phyloP scores from a whole-genome alignment of 2,797 vertebrate genomes.

The Amblyraja radiata region DNA sequence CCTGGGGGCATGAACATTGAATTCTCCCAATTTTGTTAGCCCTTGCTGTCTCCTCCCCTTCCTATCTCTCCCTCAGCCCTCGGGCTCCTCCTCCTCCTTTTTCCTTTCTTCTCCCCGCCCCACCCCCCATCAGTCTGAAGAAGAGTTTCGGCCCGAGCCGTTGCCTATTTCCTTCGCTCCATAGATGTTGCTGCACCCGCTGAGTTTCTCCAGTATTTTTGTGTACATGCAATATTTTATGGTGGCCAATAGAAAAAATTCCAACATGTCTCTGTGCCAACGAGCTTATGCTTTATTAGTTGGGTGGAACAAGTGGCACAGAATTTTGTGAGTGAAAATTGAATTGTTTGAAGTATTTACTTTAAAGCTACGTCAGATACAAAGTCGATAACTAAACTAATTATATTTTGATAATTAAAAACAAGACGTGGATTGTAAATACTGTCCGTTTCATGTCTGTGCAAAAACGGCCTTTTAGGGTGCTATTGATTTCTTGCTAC shows the following conservation, averaged over 20 bases:
- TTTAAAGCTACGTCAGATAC: neutral
- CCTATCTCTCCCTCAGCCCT: too few relatives aligned
- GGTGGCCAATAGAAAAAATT: neutral
- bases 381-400: constrained; percentile 41
- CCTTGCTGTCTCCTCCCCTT: too few relatives aligned
- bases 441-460: constrained; percentile 50
- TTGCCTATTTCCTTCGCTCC: too few relatives aligned
- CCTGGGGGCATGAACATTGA: too few relatives aligned
- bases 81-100: too few relatives aligned
- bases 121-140: too few relatives aligned
- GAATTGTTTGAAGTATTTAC: neutral
- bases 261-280: neutral
- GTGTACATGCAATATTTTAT: neutral
- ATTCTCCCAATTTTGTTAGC: too few relatives aligned
- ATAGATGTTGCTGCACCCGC: too few relatives aligned
- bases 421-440: constrained; percentile 46
- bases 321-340: neutral
- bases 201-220: too few relatives aligned
- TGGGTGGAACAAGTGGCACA: neutral
- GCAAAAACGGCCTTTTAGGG: constrained; percentile 45
- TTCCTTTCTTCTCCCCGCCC: too few relatives aligned
- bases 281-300: neutral
- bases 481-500: constrained; percentile 56
- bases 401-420: constrained; percentile 52
- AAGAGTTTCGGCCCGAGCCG: too few relatives aligned